Conservation (phyloP, 2,797 vertebrate genomes). For the Alfaro cultratus region DNA sequence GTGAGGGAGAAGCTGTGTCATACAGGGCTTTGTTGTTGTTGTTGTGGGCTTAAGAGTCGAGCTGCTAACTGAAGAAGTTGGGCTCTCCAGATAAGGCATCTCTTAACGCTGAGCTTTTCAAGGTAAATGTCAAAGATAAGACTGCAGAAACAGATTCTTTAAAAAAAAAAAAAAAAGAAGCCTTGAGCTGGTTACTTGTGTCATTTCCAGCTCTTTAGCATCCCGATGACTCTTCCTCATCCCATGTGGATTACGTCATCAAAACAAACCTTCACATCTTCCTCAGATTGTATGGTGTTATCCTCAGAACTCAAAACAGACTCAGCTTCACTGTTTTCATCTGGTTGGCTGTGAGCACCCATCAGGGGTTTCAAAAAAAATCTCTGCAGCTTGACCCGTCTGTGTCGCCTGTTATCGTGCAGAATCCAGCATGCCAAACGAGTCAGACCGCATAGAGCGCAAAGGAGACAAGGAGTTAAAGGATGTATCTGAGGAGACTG, state of each 20-base stretch:
- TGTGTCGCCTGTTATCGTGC: conserved; percentile 1
- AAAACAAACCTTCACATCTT: conserved; percentile 16
- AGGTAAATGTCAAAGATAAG: conserved; percentile 47
- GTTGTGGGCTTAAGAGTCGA: conserved; percentile 21
- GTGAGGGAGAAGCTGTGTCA: conserved; percentile 23
- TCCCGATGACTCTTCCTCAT: not conserved
- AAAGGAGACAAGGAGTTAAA: conserved; percentile 72
- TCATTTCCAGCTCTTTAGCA: conserved; percentile 13
- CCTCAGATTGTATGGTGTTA: not conserved
- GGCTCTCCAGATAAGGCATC: not conserved
- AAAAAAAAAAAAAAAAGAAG: not conserved
- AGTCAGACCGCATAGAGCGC: conserved; percentile 75
- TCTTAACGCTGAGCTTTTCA: not conserved
- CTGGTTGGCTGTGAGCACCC: not conserved
- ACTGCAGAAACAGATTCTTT: not conserved
- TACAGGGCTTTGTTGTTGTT: conserved; percentile 14
- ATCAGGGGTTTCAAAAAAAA: not conserved
- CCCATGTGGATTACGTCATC: conserved; percentile 43
- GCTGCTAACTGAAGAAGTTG: conserved; percentile 23
- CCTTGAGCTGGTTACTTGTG: not conserved
- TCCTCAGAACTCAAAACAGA: not conserved
- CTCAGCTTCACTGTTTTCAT: not conserved
- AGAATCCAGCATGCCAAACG: conserved; percentile 86
- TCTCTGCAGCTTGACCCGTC: not conserved
- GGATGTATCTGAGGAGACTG: conserved; percentile 71